phyloP scores from a whole-genome alignment of 2,797 vertebrate genomes.

The Gorsachius magnificus region DNA sequence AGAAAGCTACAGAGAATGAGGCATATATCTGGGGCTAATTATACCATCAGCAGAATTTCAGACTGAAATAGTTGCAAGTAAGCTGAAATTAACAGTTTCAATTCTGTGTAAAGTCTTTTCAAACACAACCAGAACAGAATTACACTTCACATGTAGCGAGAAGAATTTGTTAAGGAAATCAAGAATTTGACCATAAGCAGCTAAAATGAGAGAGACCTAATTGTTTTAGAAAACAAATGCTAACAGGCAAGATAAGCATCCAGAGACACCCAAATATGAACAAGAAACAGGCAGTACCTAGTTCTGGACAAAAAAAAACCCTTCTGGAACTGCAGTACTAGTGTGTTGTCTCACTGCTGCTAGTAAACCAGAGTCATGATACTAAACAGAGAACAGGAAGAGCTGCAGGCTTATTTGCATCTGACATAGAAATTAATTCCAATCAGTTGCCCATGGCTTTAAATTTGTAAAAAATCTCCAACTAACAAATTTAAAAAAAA shows the following conservation, averaged over 20 bases:
- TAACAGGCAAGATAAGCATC: background rate
- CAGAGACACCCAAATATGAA: background rate
- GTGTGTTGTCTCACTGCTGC: background rate
- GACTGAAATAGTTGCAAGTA: background rate
- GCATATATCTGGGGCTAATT: background rate
- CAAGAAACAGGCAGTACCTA: background rate
- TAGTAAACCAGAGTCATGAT: background rate
- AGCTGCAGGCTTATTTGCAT: background rate
- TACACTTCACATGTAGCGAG: background rate
- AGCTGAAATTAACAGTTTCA: background rate
- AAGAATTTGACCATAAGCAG: background rate
- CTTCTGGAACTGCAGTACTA: background rate
- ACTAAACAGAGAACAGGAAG: background rate
- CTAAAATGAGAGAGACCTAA: background rate
- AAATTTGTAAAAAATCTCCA: background rate
- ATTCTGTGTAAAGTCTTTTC: background rate
- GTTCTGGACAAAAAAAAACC: background rate
- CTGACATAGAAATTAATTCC: background rate
- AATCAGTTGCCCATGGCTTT: accelerated
- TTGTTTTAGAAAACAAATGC: background rate
- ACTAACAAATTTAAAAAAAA: background rate
- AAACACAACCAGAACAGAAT: background rate
- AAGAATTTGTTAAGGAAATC: background rate
- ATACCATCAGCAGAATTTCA: background rate
- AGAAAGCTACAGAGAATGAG: background rate